Evolutionary conservation across 2,888 invertebrate species (phyloP).

Genomic region (Galeruca laticollis): DNA sequence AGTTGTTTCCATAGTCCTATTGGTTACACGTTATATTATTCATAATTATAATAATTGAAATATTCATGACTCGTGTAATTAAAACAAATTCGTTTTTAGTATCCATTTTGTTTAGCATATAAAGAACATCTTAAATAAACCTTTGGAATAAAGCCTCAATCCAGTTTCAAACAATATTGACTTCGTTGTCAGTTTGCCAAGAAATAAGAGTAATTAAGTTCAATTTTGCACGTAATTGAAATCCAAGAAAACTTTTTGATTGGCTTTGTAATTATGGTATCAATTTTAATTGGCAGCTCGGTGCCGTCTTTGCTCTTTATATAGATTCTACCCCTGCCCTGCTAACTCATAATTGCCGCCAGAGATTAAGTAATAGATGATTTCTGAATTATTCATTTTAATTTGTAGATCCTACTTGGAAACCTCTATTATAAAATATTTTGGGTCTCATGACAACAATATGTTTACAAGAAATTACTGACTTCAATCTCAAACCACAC

Average conservation of each 20-base stretch:
- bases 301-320: constrained; percentile 51
- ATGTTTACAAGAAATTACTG: constrained; percentile 40
- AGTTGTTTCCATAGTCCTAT: no score
- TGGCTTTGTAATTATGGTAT: constrained; percentile 66
- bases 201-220: constrained; percentile 58
- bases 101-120: not conserved
- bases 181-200: constrained; percentile 53
- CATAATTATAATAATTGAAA: no score
- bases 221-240: constrained; percentile 62
- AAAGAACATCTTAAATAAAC: not conserved
- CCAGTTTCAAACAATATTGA: constrained; percentile 50
- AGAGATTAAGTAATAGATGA: constrained; percentile 64
- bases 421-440: constrained; percentile 57
- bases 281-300: constrained; percentile 65
- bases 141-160: constrained; percentile 15
- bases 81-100: no score
- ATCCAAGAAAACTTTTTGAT: constrained; percentile 62
- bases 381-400: constrained; percentile 63
- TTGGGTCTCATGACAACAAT: constrained; percentile 44
- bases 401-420: constrained; percentile 58
- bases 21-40: no score
- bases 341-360: constrained; percentile 61
- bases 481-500: no score
- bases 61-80: no score
- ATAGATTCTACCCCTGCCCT: constrained; percentile 58